Evolutionary conservation across 2,113 vertebrate genomes (phyloP), one percentile per base, ranked within the genome.

Genomic region (Nannospalax galili): DNA sequence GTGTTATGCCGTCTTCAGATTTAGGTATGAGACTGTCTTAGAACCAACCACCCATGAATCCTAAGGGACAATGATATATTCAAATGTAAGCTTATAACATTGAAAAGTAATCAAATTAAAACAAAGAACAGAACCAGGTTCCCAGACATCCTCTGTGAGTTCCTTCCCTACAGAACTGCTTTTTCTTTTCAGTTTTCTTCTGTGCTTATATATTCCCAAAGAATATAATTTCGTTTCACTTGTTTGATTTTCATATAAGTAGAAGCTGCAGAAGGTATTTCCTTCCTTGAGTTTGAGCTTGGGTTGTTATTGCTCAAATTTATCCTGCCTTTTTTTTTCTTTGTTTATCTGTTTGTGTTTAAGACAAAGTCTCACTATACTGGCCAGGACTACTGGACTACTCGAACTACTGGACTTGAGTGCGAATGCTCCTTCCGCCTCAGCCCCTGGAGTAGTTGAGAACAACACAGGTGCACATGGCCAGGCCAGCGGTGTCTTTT

Each of bases 61-160:
- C 3, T 48, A 32, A 60, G 62, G 22, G 30, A 35, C 32, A 79
- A 10, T 19, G 58, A 22, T 37, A 11, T 58, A 26, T n/a, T 87
- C 15, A 28, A 72, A 37, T 40, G 48, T 56, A 58, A 52, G 37
- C 24, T 12, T 28, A 37, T 70, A 60, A 74, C 52, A 37, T 72
- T 87, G 15, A 89, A 48, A 95, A 90, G 48, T 62, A 56, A 70
- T 87, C 73, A 60, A 84, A 86, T 56, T 74, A 58, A 92, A 89
- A 62, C 22, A 58, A 92, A 77, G 73, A 86, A 42, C 56, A 48
- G 37, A 52, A 28, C 48, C n/a, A 32, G 17, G 82, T 69, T 74
- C 17, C 37, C 48, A 73, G n/a, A 85, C 64, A 35, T 67, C 8
- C 40, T 19, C 19, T 3, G 10, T 26, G 62, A 60, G 10, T 1